Evolutionary conservation across 1,140 invertebrate species (phyloP).

Genomic region (Aphelenchoides besseyi): DNA sequence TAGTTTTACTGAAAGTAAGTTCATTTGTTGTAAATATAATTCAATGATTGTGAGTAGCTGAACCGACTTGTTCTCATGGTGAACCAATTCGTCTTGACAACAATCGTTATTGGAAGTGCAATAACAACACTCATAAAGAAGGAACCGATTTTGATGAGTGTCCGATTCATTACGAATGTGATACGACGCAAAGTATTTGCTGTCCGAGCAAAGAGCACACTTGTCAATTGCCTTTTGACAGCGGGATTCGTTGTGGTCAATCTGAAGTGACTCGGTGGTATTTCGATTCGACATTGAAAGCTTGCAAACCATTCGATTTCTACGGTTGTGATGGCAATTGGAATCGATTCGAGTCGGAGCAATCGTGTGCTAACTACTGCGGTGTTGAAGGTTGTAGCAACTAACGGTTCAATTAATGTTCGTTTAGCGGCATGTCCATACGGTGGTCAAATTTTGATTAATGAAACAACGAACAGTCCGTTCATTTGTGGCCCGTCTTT

Average conservation of each 20-base stretch:
- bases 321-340: conserved; percentile 40
- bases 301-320: conserved; percentile 40
- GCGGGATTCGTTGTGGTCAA: conserved; percentile 25
- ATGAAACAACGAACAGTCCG: not conserved
- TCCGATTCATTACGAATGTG: conserved; percentile 42
- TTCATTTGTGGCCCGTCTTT: conserved; percentile 14
- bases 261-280: conserved; percentile 34
- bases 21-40: conserved; percentile 5
- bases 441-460: conserved; percentile 21
- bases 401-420: conserved; percentile 13
- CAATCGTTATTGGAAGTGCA: conserved; percentile 40
- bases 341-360: conserved; percentile 32
- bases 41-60: conserved; percentile 19
- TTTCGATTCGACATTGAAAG: conserved; percentile 25
- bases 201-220: conserved; percentile 38
- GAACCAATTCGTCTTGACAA: conserved; percentile 28
- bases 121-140: not conserved
- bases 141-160: conserved; percentile 26
- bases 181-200: conserved; percentile 40
- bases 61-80: conserved; percentile 39
- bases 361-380: conserved; percentile 36
- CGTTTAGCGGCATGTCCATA: conserved; percentile 21
- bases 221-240: conserved; percentile 25
- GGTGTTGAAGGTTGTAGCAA: conserved; percentile 24
- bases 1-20: conserved; percentile 26